Base-by-base conservation (phyloP, 2,888 invertebrate species). In the Electrophaes corylata region DNA sequence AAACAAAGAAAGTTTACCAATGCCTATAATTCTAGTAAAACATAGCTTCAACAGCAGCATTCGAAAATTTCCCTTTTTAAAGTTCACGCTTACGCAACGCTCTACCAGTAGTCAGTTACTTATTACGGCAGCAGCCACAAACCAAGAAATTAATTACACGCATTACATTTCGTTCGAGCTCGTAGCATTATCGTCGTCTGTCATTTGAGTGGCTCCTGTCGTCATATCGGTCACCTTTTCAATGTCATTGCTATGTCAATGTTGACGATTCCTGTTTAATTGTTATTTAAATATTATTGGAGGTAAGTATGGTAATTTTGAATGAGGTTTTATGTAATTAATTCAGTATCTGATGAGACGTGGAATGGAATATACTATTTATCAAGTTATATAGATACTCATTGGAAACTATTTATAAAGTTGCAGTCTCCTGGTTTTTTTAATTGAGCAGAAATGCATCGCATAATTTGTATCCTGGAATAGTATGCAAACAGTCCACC, bases 251-350 rank as follows among this genome's bases (percentile, higher is more conserved):
- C 23, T 66, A 57, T n/a, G n/a, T n/a, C n/a, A 77, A 73, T 69
- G 77, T 79, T 80, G 66, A 41, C 39, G 31, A 75, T 41, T 60
- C 57, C 76, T 80, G 75, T 56, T 63, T 73, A 77, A 37, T 49
- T 46, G 62, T 59, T 53, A 44, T 37, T 49, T 37, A 37, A 2
- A 16, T 16, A 10, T 26, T 37, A 39, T 57, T 60, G 56, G 46
- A 46, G 19, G 50, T n/a, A n/a, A n/a, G n/a, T 63, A 62, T 56
- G 57, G 35, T 64, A 55, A 57, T 60, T 51, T 37, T 43, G 26
- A 46, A 41, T 52, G 19, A 46, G 19, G 23, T 23, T 41, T 37
- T 39, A 51, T 26, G 23, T 39, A 39, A 61, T 56, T 50, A 33
- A 44, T 49, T 52, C 23, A 48, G 12, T 40, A 49, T 57, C 40